These are phyloP conservation scores for Campoletis raptor DNA, from an alignment of 2,888 invertebrate genomes.

Conservation along the genomic window DNA sequence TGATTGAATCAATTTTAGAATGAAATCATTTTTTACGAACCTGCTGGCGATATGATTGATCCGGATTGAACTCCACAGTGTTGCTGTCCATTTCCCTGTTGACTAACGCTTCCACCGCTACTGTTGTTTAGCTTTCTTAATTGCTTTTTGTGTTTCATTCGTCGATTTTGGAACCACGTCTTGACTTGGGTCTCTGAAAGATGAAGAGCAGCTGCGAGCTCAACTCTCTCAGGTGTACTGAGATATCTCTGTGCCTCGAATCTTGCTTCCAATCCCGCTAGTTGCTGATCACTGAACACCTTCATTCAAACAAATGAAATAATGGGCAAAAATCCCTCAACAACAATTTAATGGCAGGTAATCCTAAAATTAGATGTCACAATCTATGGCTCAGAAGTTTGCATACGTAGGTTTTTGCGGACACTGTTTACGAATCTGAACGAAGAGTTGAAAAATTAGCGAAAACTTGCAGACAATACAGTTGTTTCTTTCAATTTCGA, in stretches of 20 bases:
- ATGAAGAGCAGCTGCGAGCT: constrained; percentile 95
- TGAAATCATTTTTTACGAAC: constrained; percentile 70
- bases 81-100: constrained; percentile 75
- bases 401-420: neutral
- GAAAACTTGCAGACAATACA: neutral
- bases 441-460: neutral
- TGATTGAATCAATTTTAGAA: neutral
- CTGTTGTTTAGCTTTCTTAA: constrained; percentile 89
- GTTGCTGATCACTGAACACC: constrained; percentile 91
- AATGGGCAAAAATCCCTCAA: neutral
- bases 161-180: constrained; percentile 98
- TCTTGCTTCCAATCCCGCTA: constrained; percentile 95
- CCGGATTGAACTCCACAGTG: constrained; percentile 76
- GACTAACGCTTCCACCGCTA: constrained; percentile 71
- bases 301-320: constrained; percentile 58
- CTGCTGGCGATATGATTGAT: constrained; percentile 80
- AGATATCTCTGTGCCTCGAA: constrained; percentile 98
- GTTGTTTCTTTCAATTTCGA: neutral
- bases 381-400: neutral
- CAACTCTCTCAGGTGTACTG: constrained; percentile 98
- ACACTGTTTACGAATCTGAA: no score
- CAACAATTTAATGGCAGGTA: neutral
- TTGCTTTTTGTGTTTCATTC: constrained; percentile 99
- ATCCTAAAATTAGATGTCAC: neutral
- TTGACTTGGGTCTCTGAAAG: constrained; percentile 98